Evolutionary conservation across 2,113 vertebrate genomes (phyloP).

Genomic region (Nesoenas mayeri): DNA sequence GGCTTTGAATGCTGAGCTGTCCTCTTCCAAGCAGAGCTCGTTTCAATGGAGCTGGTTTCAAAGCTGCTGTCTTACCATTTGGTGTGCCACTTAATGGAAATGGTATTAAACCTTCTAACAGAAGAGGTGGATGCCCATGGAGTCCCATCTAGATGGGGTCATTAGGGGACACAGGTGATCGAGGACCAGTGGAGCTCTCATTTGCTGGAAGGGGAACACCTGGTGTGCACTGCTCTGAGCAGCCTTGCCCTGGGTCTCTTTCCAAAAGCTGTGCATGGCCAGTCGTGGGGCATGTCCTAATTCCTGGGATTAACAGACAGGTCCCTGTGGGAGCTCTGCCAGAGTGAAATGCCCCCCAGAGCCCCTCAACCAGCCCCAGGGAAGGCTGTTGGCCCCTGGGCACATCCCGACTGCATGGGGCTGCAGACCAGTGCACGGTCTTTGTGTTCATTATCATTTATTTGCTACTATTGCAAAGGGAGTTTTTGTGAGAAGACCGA

Average conservation of each 20-base stretch:
- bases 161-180: background rate
- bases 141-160: background rate
- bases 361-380: background rate
- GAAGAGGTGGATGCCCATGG: background rate
- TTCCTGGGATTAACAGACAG: accelerated
- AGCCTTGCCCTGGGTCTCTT: background rate
- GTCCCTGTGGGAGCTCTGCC: background rate
- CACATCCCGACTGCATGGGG: constrained; percentile 3
- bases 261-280: accelerated
- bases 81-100: background rate
- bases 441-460: constrained; percentile 17
- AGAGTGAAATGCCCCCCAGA: background rate
- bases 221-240: background rate
- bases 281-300: accelerated
- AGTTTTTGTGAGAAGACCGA: constrained; percentile 44
- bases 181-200: accelerated
- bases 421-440: too few relatives aligned
- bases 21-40: background rate
- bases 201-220: background rate
- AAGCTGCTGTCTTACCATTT: background rate
- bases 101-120: background rate
- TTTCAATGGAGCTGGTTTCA: accelerated
- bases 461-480: constrained; percentile 28
- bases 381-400: background rate
- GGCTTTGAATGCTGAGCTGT: background rate